Conservation (phyloP, 2,113 vertebrate species). For the Nibea albiflora region DNA sequence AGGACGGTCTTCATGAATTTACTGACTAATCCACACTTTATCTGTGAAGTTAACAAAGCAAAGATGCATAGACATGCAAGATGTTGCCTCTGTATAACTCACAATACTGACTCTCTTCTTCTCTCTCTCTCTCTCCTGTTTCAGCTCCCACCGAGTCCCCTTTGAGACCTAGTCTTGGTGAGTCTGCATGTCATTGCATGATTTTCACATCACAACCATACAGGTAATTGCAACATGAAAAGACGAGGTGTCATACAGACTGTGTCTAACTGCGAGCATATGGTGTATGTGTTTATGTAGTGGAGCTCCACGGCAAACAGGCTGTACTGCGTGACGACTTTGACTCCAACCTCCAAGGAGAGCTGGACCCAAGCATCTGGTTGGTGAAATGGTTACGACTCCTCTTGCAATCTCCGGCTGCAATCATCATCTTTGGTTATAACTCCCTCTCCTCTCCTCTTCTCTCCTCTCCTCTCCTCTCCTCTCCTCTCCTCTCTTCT, state of each 20-base stretch:
- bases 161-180: conserved; percentile 91
- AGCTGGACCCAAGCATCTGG: conserved; percentile 93
- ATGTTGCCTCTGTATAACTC: not conserved
- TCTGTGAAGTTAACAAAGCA: not conserved
- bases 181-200: conserved; percentile 62
- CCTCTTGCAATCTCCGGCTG: conserved; percentile 11
- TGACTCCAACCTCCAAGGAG: conserved; percentile 91
- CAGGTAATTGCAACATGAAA: conserved; percentile 6
- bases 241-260: not conserved
- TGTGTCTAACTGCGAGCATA: conserved; percentile 38
- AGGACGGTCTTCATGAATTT: not conserved
- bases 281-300: conserved; percentile 79
- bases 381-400: conserved; percentile 76
- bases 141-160: conserved; percentile 94
- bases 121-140: conserved; percentile 58
- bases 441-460: not conserved
- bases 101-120: conserved; percentile 19
- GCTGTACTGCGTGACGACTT: conserved; percentile 96
- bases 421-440: conserved; percentile 5
- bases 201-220: conserved; percentile 1
- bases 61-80: not conserved
- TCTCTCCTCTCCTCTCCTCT: conserved; percentile 8
- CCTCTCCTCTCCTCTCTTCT: conserved; percentile 5
- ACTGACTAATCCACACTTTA: conserved; percentile 4
- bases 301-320: conserved; percentile 92